Evolutionary conservation across 2,797 vertebrate species (phyloP).

Genomic region (Syngnathus acus): DNA sequence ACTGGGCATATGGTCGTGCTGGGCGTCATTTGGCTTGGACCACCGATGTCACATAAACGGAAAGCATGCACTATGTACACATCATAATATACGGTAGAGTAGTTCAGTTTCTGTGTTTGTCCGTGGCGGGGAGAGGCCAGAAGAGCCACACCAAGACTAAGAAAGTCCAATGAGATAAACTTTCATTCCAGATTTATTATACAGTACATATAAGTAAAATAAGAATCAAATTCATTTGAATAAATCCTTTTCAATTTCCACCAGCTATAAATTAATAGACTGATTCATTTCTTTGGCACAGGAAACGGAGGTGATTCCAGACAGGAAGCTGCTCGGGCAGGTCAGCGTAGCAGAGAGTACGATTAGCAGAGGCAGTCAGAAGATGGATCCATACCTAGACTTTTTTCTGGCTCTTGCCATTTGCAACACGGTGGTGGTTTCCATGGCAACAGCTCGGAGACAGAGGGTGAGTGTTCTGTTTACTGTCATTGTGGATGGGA

Average conservation of each 20-base stretch:
- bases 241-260: slow-evolving; percentile 15
- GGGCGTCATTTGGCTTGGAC: slow-evolving; percentile 63
- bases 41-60: slow-evolving; percentile 53
- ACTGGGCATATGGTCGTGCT: slow-evolving; percentile 71
- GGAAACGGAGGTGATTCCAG: slow-evolving; percentile 91
- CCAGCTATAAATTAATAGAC: slow-evolving; percentile 35
- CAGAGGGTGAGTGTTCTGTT: slow-evolving; percentile 75
- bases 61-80: slow-evolving; percentile 59
- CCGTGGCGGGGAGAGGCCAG: slow-evolving; percentile 28
- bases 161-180: slow-evolving; percentile 15
- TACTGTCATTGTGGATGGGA: slow-evolving; percentile 31
- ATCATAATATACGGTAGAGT: slow-evolving; percentile 47
- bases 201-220: too few species aligned
- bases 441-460: slow-evolving; percentile 80
- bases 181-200: not conserved
- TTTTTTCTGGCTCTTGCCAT: slow-evolving; percentile 92
- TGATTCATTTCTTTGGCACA: slow-evolving; percentile 53
- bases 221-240: too few species aligned
- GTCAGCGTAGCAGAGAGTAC: slow-evolving; percentile 64
- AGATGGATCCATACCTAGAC: slow-evolving; percentile 74
- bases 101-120: slow-evolving; percentile 46
- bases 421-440: slow-evolving; percentile 96
- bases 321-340: slow-evolving; percentile 77
- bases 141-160: slow-evolving; percentile 25
- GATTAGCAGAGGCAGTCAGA: slow-evolving; percentile 31